Conservation (phyloP, 2,113 vertebrate species). For the Sander lucioperca region DNA sequence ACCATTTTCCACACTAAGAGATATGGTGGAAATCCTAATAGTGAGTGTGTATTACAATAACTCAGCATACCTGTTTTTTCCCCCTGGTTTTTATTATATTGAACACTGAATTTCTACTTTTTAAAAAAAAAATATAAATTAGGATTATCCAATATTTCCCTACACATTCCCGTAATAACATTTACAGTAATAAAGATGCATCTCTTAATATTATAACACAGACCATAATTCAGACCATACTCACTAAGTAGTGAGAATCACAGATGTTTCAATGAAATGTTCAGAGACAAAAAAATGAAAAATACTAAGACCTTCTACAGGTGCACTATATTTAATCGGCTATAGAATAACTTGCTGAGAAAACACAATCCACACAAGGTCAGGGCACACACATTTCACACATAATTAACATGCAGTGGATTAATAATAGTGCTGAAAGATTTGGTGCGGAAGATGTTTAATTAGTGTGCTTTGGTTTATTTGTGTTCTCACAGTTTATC, state of each 20-base stretch:
- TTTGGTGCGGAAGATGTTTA: conserved; percentile 58
- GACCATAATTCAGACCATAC: background rate
- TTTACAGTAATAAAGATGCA: conserved; percentile 9
- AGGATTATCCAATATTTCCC: background rate
- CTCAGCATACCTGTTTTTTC: conserved; percentile 4
- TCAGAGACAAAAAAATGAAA: background rate
- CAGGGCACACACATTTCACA: conserved; percentile 56
- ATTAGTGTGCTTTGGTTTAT: conserved; percentile 67
- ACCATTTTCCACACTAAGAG: conserved; percentile 11
- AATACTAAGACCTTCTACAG: conserved; percentile 21
- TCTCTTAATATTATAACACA: background rate
- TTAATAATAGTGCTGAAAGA: conserved; percentile 63
- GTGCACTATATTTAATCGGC: conserved; percentile 27
- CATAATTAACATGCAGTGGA: conserved; percentile 63
- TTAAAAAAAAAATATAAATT: background rate
- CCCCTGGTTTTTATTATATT: background rate
- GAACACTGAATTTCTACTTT: background rate
- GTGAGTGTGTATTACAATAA: background rate
- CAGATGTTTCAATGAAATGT: conserved; percentile 12
- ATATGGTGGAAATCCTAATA: conserved; percentile 16
- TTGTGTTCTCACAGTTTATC: conserved; percentile 65
- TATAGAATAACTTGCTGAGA: conserved; percentile 36
- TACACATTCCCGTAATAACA: background rate
- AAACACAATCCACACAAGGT: conserved; percentile 63
- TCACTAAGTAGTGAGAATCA: conserved; percentile 15